Conservation (phyloP, 2,888 invertebrate species). For the Tetanocera ferruginea region DNA sequence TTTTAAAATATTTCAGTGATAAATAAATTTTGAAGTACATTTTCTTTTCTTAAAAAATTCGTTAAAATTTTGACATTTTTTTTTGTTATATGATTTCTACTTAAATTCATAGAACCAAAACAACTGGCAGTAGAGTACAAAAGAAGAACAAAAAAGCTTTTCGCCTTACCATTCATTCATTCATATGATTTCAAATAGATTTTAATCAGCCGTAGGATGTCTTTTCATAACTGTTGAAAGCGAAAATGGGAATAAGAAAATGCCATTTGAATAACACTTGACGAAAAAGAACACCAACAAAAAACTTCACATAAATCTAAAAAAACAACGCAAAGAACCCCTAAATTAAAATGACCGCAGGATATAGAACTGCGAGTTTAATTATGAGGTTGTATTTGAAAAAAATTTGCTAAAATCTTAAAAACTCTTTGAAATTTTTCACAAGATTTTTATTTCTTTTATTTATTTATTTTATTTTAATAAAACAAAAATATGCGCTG, state of each 20-base stretch:
- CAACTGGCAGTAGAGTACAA: no score
- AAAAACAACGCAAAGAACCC: not conserved
- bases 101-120: no score
- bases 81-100: no score
- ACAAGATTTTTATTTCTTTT: not conserved
- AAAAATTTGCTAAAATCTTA: not conserved
- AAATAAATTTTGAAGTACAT: no score
- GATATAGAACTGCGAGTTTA: slow-evolving; percentile 56
- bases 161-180: slow-evolving; percentile 13
- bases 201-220: slow-evolving; percentile 64
- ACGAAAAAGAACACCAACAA: slow-evolving; percentile 9
- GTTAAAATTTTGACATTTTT: no score
- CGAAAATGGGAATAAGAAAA: slow-evolving; percentile 6
- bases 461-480: not conserved
- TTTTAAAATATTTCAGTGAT: no score
- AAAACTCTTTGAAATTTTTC: no score
- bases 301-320: not conserved
- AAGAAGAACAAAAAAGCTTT: not conserved
- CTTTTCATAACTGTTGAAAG: slow-evolving; percentile 19
- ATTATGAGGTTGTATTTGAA: slow-evolving; percentile 52
- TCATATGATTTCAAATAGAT: slow-evolving; percentile 53
- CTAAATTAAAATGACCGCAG: slow-evolving; percentile 56
- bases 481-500: not conserved
- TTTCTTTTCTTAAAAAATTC: no score
- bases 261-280: not conserved